Evolutionary conservation across 2,888 invertebrate species (phyloP).

Genomic region (Himalopsyche kuldschensis): DNA sequence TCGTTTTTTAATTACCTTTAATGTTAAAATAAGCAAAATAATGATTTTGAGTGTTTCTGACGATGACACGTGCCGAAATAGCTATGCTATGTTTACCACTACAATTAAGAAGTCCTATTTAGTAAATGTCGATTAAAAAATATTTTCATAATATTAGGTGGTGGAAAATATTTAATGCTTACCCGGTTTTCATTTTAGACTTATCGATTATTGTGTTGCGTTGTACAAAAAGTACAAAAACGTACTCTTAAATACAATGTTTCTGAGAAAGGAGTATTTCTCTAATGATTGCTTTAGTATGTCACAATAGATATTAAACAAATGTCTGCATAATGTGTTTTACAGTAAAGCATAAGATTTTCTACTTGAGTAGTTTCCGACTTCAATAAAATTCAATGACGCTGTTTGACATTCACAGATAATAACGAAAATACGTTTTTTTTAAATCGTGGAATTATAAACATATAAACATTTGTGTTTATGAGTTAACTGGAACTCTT

Average conservation of each 20-base stretch:
- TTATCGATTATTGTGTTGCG: neutral
- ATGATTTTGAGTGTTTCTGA: neutral
- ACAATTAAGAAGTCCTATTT: neutral
- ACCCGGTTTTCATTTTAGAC: neutral
- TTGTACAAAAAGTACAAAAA: neutral
- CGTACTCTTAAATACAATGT: neutral
- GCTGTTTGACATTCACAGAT: neutral
- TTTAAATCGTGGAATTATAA: neutral
- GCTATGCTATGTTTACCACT: neutral
- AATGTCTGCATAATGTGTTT: neutral
- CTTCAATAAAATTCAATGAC: too few relatives aligned
- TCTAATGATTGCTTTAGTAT: neutral
- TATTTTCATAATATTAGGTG: neutral
- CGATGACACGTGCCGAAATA: neutral
- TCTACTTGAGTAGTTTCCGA: neutral
- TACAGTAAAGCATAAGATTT: neutral
- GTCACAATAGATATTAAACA: neutral
- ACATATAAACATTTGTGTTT: neutral
- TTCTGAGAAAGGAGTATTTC: neutral
- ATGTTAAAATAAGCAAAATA: too few relatives aligned
- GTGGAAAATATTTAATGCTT: neutral
- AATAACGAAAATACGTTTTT: neutral
- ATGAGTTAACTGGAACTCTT: neutral
- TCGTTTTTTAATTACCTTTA: too few relatives aligned
- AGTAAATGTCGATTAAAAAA: neutral